Conservation (phyloP, 2,797 vertebrate species). For the Antrozous pallidus region DNA sequence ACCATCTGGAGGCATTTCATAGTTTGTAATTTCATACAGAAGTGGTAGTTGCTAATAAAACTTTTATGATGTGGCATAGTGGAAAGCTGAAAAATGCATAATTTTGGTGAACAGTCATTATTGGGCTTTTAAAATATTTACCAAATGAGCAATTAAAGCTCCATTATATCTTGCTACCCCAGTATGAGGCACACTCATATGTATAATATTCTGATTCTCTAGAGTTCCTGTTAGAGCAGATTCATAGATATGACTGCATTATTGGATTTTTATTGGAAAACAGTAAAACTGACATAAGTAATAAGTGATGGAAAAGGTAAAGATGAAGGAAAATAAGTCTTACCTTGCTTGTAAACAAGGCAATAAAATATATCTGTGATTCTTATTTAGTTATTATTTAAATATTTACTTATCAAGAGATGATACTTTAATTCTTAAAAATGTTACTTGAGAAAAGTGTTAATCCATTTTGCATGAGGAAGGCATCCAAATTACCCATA, state of each 20-base stretch:
- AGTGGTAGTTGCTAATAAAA: conserved; percentile 76
- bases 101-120: conserved; percentile 42
- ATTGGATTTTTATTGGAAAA: conserved; percentile 31
- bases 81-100: conserved; percentile 71
- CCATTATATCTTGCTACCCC: conserved; percentile 50
- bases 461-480: background rate
- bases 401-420: background rate
- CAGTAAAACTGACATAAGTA: background rate
- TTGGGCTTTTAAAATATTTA: conserved; percentile 78
- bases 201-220: conserved; percentile 24
- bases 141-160: conserved; percentile 62
- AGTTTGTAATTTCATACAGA: conserved; percentile 70
- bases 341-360: background rate
- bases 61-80: conserved; percentile 72
- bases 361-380: background rate
- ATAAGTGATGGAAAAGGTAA: background rate
- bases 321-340: background rate
- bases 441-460: background rate
- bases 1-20: conserved; percentile 69
- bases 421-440: background rate
- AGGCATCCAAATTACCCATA: background rate
- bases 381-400: background rate
- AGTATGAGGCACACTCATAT: background rate
- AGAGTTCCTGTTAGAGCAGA: conserved; percentile 50
- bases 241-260: background rate